Evolutionary conservation across 2,888 invertebrate genomes (phyloP).

Genomic region (Crocallis elinguaria): DNA sequence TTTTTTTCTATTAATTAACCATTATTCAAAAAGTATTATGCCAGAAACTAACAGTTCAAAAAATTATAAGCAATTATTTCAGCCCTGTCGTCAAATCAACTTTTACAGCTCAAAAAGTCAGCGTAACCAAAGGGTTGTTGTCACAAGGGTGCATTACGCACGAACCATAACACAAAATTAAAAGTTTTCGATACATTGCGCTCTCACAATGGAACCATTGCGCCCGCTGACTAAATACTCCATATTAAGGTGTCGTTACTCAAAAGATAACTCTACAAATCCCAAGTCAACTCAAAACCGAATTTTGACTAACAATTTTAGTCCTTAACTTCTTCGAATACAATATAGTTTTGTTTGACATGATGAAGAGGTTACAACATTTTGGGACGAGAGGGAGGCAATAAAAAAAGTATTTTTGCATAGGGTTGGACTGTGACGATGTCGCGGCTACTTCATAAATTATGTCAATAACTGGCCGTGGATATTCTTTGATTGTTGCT

Average conservation of each 20-base stretch:
- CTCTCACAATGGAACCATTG: conserved; percentile 74
- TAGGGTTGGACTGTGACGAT: conserved; percentile 71
- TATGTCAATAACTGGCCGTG: conserved; percentile 63
- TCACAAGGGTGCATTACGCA: conserved; percentile 60
- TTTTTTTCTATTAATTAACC: too few relatives aligned
- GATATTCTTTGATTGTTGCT: conserved; percentile 45
- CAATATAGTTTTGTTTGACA: conserved; percentile 29
- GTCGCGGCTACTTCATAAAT: conserved; percentile 70
- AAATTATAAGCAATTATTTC: too few relatives aligned
- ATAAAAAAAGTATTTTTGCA: conserved; percentile 76
- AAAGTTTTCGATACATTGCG: conserved; percentile 82
- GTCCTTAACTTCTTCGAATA: conserved; percentile 23
- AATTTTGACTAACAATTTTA: conserved; percentile 23
- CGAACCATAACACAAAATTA: conserved; percentile 82
- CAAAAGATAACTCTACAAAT: conserved; percentile 61
- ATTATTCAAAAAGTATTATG: not conserved
- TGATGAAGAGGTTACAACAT: conserved; percentile 26
- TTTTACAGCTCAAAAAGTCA: conserved; percentile 17
- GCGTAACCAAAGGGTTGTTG: conserved; percentile 30
- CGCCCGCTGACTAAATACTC: conserved; percentile 78
- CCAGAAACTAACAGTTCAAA: not conserved
- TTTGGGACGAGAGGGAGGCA: conserved; percentile 38
- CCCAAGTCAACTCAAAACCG: conserved; percentile 22
- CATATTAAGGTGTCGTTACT: conserved; percentile 82
- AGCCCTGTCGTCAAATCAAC: conserved; percentile 5